Percentiles rank a stretch among this genome's conserved stretches.
Evolutionary conservation across 2,797 vertebrate genomes (phyloP).

Genomic region (Sebastes flavidus): DNA sequence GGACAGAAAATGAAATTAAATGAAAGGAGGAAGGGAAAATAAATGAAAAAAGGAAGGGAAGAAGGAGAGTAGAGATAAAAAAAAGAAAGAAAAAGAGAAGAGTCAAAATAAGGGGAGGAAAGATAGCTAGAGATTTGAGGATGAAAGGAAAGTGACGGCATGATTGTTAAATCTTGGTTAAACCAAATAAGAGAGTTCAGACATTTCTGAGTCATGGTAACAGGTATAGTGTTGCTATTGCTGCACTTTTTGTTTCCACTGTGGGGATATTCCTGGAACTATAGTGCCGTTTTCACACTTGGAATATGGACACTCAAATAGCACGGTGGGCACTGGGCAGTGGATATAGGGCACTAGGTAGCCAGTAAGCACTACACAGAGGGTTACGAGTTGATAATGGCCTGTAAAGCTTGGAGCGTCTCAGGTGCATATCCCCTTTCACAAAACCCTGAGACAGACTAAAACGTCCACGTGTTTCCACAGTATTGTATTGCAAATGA

Average conservation of each 20-base stretch:
- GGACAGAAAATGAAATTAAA: not conserved
- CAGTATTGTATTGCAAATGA: constrained; percentile 24
- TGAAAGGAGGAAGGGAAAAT: not conserved
- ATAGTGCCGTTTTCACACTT: not conserved
- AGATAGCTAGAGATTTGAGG: not conserved
- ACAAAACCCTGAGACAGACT: not conserved
- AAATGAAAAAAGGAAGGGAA: not conserved
- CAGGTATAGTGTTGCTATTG: not conserved
- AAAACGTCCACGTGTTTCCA: not conserved
- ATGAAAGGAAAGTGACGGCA: not conserved
- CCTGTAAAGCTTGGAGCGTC: not conserved
- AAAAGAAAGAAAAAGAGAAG: not conserved
- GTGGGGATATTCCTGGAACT: not conserved
- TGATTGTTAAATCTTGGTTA: not conserved
- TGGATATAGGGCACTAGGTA: not conserved
- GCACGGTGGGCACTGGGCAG: not conserved
- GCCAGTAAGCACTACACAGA: not conserved
- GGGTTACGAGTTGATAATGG: not conserved
- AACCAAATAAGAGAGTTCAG: not conserved
- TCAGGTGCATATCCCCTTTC: not conserved
- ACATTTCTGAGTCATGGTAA: not conserved
- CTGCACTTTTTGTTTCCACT: not conserved
- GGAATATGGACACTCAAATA: not conserved
- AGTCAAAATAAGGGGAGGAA: not conserved
- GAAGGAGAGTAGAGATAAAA: not conserved